phyloP scores from a whole-genome alignment of 2,113 vertebrate genomes.

The Malurus melanocephalus region DNA sequence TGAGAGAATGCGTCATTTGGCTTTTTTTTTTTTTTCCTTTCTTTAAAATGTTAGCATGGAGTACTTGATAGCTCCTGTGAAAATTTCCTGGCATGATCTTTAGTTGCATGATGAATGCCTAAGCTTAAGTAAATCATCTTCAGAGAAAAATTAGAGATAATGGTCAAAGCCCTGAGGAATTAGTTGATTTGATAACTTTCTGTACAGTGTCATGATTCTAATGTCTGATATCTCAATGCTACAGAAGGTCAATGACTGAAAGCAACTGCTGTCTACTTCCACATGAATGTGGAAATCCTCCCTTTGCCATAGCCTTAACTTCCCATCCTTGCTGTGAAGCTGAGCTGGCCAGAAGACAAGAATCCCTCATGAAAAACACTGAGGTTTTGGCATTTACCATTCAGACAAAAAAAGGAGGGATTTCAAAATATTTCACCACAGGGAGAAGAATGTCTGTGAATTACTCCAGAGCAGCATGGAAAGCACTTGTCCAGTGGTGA shows the following conservation, averaged over 20 bases:
- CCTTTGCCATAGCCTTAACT: constrained; percentile 20
- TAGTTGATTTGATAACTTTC: not conserved
- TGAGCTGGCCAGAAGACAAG: constrained; percentile 35
- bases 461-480: constrained; percentile 1
- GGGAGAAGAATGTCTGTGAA: constrained; percentile 33
- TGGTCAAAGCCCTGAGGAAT: not conserved
- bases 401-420: constrained; percentile 32
- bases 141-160: constrained; percentile 8
- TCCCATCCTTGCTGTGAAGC: constrained; percentile 16
- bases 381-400: constrained; percentile 58
- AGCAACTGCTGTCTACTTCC: not conserved
- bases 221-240: not conserved
- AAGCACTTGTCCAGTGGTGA: not conserved
- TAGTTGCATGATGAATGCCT: not conserved
- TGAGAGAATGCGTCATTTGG: not conserved
- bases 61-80: not conserved
- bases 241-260: not conserved
- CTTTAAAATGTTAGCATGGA: not conserved
- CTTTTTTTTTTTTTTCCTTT: not conserved
- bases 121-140: not conserved
- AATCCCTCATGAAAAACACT: constrained; percentile 12
- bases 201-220: not conserved
- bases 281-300: constrained; percentile 1
- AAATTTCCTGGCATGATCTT: not conserved
- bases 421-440: constrained; percentile 47